Evolutionary conservation across 2,113 vertebrate species (phyloP).

Genomic region (Takifugu flavidus): DNA sequence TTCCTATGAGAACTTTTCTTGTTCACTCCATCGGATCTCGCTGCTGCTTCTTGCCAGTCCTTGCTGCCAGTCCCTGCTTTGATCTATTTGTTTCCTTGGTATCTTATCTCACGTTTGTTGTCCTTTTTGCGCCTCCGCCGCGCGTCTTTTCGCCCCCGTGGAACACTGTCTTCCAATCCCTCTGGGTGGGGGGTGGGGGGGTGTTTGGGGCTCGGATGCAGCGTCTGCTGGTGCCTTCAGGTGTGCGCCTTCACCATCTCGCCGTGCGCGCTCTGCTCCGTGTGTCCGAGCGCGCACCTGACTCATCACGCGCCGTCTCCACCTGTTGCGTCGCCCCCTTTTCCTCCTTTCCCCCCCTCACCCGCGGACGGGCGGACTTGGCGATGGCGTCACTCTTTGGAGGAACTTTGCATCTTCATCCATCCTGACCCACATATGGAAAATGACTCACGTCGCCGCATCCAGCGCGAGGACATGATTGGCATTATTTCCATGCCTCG

Average conservation of each 20-base stretch:
- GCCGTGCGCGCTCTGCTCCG: constrained; percentile 28
- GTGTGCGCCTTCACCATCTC: constrained; percentile 60
- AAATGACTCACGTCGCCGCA: constrained; percentile 50
- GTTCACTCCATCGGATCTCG: too few species aligned
- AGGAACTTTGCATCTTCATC: constrained; percentile 26
- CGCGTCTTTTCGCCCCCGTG: too few species aligned
- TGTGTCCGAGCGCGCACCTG: neutral
- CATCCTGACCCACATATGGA: constrained; percentile 28
- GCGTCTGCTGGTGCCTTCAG: neutral
- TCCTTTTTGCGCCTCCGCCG: too few species aligned
- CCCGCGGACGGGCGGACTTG: too few species aligned
- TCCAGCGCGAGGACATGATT: constrained; percentile 32
- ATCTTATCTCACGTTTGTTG: too few species aligned
- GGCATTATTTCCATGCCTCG: constrained; percentile 44
- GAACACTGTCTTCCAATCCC: too few species aligned
- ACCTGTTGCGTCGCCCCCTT: constrained; percentile 51
- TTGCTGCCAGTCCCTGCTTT: too few species aligned
- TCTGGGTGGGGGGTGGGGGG: too few species aligned
- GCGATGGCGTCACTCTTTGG: neutral
- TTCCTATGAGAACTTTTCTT: too few species aligned
- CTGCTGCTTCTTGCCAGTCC: too few species aligned
- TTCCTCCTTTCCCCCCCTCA: neutral
- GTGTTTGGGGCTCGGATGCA: neutral
- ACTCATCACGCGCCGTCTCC: neutral
- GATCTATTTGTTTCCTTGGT: too few species aligned